A percentile compares a stretch with the other conserved stretches of the same genome.
Conservation (phyloP, 1,140 invertebrate genomes). For the Drosophila miranda region DNA sequence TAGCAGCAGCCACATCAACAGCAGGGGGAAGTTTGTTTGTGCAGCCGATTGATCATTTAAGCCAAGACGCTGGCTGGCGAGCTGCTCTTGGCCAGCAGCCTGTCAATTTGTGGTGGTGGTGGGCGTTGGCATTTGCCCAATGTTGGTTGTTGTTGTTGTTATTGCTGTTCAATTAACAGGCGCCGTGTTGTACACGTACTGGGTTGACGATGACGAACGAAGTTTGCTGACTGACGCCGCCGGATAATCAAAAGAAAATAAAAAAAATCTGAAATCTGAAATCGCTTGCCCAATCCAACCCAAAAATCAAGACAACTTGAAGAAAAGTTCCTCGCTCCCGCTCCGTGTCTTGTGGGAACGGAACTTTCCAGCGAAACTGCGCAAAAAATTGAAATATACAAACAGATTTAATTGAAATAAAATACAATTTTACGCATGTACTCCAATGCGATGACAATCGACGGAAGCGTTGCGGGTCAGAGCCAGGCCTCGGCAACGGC, state of each 20-base stretch:
- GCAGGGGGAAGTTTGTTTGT: constrained; percentile 53
- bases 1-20: constrained; percentile 8
- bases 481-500: constrained; percentile 19
- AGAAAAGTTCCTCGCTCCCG: constrained; percentile 20
- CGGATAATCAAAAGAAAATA: constrained; percentile 58
- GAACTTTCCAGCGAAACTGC: constrained; percentile 57
- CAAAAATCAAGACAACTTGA: constrained; percentile 20
- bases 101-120: constrained; percentile 75
- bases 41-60: constrained; percentile 78
- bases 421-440: constrained; percentile 65
- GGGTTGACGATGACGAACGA: constrained; percentile 52
- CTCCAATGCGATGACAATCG: constrained; percentile 62
- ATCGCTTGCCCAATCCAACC: constrained; percentile 65
- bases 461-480: constrained; percentile 72
- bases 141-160: constrained; percentile 23
- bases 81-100: constrained; percentile 28
- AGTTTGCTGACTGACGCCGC: constrained; percentile 2
- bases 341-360: constrained; percentile 41
- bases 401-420: constrained; percentile 59
- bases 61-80: constrained; percentile 47
- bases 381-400: constrained; percentile 37
- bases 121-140: constrained; percentile 65
- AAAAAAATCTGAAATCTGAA: constrained; percentile 42
- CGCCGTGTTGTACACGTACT: constrained; percentile 54
- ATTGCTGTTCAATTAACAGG: constrained; percentile 65